A percentile compares a stretch with the other conserved stretches of the same genome.
These are phyloP conservation scores for Anhinga anhinga DNA, from an alignment of 2,113 vertebrate species.

Conservation along the genomic window DNA sequence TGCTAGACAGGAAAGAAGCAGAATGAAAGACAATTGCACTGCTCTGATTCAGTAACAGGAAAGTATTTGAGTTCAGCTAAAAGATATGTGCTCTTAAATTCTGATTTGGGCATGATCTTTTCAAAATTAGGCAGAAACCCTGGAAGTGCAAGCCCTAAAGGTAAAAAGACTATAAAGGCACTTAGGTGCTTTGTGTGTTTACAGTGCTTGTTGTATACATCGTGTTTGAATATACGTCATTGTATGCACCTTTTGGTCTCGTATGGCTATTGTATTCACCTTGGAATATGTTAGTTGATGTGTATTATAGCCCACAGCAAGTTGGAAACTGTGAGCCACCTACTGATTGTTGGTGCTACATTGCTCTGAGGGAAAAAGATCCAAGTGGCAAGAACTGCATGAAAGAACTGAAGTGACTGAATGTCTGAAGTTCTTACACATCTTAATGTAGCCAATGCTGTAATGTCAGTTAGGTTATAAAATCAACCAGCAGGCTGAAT, in stretches of 20 bases:
- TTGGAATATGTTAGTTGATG: neutral
- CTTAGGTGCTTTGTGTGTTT: neutral
- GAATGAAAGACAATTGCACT: neutral
- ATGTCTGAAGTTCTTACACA: neutral
- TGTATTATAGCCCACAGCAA: neutral
- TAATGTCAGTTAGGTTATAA: neutral
- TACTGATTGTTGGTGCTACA: neutral
- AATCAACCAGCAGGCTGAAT: neutral
- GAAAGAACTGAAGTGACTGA: neutral
- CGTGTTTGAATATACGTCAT: neutral
- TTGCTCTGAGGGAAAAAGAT: neutral
- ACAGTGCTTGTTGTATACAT: neutral
- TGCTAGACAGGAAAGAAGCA: neutral
- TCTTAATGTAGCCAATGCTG: neutral
- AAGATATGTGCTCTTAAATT: neutral
- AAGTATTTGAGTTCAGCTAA: neutral
- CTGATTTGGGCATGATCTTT: neutral
- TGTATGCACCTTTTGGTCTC: neutral
- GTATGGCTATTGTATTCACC: neutral
- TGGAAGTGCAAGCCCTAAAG: neutral
- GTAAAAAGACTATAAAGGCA: neutral
- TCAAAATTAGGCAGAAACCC: neutral
- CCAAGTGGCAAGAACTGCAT: too few species aligned
- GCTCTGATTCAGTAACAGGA: neutral
- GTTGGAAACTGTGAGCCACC: neutral